Evolutionary conservation across 2,888 invertebrate genomes (phyloP).

Genomic region (Apodemia mormo): DNA sequence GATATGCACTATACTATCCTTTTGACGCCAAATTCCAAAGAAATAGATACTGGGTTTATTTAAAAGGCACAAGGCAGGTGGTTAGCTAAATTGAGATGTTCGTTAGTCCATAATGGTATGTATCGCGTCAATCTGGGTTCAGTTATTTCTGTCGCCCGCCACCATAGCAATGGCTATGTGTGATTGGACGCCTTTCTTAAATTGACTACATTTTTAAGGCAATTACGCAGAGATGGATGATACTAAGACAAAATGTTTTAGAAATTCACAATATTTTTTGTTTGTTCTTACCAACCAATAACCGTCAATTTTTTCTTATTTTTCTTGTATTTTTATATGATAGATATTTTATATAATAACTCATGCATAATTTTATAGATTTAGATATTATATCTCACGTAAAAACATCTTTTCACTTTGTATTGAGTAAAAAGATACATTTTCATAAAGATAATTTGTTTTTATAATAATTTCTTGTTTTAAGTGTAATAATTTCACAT

Average conservation of each 20-base stretch:
- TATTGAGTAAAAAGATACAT: too few relatives aligned
- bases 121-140: slow-evolving; percentile 52
- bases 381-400: too few relatives aligned
- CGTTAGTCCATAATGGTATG: slow-evolving; percentile 55
- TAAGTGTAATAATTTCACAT: too few relatives aligned
- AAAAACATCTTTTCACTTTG: too few relatives aligned
- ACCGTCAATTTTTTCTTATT: too few relatives aligned
- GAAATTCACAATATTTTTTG: not conserved
- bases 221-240: slow-evolving; percentile 16
- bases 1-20: not conserved
- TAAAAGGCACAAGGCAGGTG: slow-evolving; percentile 47
- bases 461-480: too few relatives aligned
- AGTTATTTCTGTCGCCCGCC: slow-evolving; percentile 51
- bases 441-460: too few relatives aligned
- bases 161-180: slow-evolving; percentile 39
- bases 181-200: slow-evolving; percentile 41
- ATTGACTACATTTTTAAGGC: slow-evolving; percentile 41
- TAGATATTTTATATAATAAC: too few relatives aligned
- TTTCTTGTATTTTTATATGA: too few relatives aligned
- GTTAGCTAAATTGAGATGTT: slow-evolving; percentile 57
- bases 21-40: slow-evolving; percentile 7
- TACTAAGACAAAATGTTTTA: not conserved
- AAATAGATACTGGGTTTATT: slow-evolving; percentile 39
- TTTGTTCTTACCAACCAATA: too few relatives aligned
- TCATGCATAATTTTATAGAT: too few relatives aligned